These are phyloP conservation scores for Chiloscyllium punctatum DNA, from an alignment of 2,797 vertebrate genomes.

Conservation along the genomic window DNA sequence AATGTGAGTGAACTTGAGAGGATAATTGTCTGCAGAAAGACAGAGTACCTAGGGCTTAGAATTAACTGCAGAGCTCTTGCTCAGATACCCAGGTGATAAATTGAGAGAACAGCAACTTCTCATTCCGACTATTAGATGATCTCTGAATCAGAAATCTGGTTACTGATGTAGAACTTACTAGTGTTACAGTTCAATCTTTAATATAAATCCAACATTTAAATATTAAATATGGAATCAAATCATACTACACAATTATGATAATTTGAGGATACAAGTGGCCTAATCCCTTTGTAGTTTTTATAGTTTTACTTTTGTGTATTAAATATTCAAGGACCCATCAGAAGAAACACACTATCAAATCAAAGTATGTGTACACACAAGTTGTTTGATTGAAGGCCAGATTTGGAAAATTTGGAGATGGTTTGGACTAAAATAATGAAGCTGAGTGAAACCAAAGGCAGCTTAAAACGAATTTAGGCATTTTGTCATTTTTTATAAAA, in stretches of 20 bases:
- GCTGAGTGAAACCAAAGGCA: neutral
- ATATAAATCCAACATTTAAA: neutral
- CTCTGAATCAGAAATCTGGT: neutral
- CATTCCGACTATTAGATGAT: neutral
- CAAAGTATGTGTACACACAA: neutral
- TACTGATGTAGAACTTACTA: neutral
- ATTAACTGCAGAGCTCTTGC: neutral
- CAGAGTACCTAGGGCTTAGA: neutral
- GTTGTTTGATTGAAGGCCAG: neutral
- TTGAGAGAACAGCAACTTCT: neutral
- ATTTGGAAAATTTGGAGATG: neutral
- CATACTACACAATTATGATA: neutral
- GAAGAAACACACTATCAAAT: neutral
- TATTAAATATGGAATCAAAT: neutral
- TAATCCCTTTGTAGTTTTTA: neutral
- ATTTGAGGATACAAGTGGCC: neutral
- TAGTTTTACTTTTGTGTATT: slow-evolving; percentile 1
- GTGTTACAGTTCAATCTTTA: neutral
- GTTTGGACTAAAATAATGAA: neutral
- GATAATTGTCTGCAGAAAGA: neutral
- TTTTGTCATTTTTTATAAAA: neutral
- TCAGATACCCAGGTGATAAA: neutral
- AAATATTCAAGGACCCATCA: neutral
- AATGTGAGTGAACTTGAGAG: neutral
- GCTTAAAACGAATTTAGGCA: neutral